Evolutionary conservation across 2,113 vertebrate genomes (phyloP), one percentile per base, ranked within the genome.

Genomic region (Opisthocomus hoazin): DNA sequence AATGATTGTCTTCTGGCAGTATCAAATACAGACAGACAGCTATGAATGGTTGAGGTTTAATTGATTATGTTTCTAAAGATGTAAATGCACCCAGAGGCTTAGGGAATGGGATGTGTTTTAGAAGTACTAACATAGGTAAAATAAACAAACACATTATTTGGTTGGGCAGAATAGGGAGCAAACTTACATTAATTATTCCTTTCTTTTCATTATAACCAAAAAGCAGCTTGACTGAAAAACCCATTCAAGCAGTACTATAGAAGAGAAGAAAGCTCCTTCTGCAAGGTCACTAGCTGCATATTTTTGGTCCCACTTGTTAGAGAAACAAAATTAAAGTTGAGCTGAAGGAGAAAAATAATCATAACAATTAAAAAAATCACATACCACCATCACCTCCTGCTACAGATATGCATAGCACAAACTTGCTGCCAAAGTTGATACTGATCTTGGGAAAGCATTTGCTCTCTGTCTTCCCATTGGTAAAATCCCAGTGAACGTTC

Each of bases 31-130:
- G 84, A 87, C 76, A 87, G 82, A 63, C 41, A 93, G 81, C 84
- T 87, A 69, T 43, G 65, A 86, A 86, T 60, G 50, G 81, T 70
- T 94, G 80, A 96, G 91, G 83, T 84, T 97, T 94, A 97, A 97
- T 97, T 94, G 97, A 97, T 96, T 93, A 92, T 36, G 53, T 92
- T 95, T 92, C 85, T 84, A 50, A 96, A 91, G n/a, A 80, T 32
- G 66, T 61, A 96, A 96, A 89, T 3, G 3, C 57, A 84, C 29
- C 51, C 76, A 80, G 92, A 89, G 39, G 84, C 84, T 96, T 91
- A 76, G 68, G 57, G 86, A 91, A 77, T 51, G 24, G 26, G 23
- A 66, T 65, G 43, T 34, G 57, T 81, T 92, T 89, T 78, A 95
- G 34, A 88, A 93, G 85, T 90, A 76, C 58, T 58, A 83, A 70